A percentile compares a stretch with the other conserved stretches of the same genome.
These are phyloP conservation scores for Acanthurus leucopareius DNA, from an alignment of 2,797 vertebrate species.

Conservation along the genomic window DNA sequence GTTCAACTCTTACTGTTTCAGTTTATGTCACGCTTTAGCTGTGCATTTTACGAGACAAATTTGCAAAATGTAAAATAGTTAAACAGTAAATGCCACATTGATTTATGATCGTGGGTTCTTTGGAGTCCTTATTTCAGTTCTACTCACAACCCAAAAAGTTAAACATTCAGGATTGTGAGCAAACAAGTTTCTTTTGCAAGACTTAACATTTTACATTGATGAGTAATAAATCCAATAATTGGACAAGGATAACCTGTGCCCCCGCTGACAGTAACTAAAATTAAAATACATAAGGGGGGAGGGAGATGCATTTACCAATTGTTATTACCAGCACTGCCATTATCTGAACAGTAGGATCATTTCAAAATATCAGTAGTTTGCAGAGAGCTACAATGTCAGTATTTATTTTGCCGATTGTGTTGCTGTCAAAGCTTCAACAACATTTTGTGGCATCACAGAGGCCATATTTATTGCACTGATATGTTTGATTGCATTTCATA, in stretches of 20 bases:
- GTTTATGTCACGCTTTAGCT: no score
- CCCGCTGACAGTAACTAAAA: no score
- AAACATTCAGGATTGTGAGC: not conserved
- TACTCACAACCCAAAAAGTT: no score
- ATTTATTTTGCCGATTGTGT: no score
- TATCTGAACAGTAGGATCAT: no score
- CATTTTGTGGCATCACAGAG: not conserved
- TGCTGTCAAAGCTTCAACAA: not conserved
- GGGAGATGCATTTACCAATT: no score
- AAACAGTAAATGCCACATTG: not conserved
- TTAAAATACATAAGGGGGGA: no score
- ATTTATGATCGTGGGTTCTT: not conserved
- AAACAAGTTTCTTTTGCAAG: not conserved
- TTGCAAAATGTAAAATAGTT: not conserved
- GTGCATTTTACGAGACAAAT: not conserved
- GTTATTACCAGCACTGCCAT: no score
- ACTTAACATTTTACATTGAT: not conserved
- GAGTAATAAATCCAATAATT: not conserved
- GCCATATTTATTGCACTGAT: not conserved
- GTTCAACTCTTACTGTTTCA: not conserved
- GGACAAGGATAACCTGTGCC: no score
- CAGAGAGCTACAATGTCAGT: no score
- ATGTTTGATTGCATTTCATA: not conserved
- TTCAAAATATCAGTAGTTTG: no score
- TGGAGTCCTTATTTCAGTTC: no score